Percentiles rank a stretch among this genome's conserved stretches.
These are phyloP conservation scores for Sialia sialis DNA, from an alignment of 2,113 vertebrate species.

Conservation along the genomic window DNA sequence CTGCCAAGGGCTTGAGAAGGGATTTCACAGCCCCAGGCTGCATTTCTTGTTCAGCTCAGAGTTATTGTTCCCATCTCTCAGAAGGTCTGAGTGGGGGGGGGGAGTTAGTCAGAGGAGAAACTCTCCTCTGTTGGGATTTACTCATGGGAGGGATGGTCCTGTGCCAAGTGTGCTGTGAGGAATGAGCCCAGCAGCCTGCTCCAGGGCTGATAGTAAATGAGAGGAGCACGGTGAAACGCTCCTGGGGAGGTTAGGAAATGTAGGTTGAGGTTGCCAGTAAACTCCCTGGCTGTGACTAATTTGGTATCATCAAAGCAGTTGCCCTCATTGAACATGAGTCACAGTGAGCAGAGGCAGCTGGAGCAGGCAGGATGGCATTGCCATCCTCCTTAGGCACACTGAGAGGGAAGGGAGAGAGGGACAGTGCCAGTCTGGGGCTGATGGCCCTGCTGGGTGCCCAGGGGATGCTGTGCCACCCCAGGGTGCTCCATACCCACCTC, in stretches of 20 bases:
- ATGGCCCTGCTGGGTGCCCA: no score
- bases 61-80: neutral
- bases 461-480: rapidly evolving
- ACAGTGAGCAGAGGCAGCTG: neutral
- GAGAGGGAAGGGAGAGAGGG: neutral
- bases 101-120: conserved; percentile 2
- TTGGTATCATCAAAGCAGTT: neutral
- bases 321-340: neutral
- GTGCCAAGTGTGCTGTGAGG: neutral
- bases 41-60: neutral
- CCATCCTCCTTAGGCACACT: neutral
- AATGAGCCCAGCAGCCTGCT: neutral
- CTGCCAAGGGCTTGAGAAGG: neutral
- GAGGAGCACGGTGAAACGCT: neutral
- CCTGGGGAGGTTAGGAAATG: neutral
- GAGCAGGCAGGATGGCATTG: neutral
- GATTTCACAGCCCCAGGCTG: neutral
- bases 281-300: conserved; percentile 9
- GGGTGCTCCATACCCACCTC: conserved; percentile 77
- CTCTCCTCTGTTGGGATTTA: neutral
- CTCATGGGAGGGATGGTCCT: neutral
- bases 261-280: neutral
- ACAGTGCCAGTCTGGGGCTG: neutral
- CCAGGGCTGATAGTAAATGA: neutral
- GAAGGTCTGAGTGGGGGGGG: neutral